These are phyloP conservation scores for Chrysochloris asiatica DNA, from an alignment of 2,113 vertebrate genomes.

Conservation along the genomic window DNA sequence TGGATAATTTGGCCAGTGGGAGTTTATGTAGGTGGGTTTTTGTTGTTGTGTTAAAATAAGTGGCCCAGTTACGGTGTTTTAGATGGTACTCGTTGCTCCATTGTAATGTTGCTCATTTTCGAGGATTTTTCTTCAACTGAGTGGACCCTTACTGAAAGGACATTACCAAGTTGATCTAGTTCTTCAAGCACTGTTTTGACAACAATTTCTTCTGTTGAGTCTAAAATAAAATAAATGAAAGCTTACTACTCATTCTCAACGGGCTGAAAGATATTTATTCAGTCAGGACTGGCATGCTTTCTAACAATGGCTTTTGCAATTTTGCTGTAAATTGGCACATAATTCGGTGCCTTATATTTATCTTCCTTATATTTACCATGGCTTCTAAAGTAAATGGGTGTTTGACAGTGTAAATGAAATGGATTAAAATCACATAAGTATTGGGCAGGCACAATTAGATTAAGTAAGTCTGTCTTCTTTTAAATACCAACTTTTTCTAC, in stretches of 20 bases:
- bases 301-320: not conserved
- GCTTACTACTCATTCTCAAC: not conserved
- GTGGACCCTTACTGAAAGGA: slow-evolving; percentile 75
- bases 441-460: not conserved
- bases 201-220: slow-evolving; percentile 69
- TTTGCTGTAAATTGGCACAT: not conserved
- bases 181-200: slow-evolving; percentile 72
- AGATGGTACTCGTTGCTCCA: slow-evolving; percentile 53
- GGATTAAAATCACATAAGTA: not conserved
- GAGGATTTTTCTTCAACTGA: slow-evolving; percentile 77
- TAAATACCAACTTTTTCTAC: not conserved
- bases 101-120: slow-evolving; percentile 73
- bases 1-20: not conserved
- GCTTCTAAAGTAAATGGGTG: not conserved
- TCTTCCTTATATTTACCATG: not conserved
- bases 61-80: not conserved
- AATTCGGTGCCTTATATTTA: not conserved
- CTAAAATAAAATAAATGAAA: slow-evolving; percentile 64
- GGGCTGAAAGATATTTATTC: not conserved
- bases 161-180: slow-evolving; percentile 67
- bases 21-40: not conserved
- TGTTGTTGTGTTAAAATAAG: too few relatives aligned
- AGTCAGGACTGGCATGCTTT: not conserved
- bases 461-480: not conserved
- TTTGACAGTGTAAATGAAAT: not conserved